Base-by-base conservation (phyloP, 2,113 vertebrate species). In the Otus sunia region DNA sequence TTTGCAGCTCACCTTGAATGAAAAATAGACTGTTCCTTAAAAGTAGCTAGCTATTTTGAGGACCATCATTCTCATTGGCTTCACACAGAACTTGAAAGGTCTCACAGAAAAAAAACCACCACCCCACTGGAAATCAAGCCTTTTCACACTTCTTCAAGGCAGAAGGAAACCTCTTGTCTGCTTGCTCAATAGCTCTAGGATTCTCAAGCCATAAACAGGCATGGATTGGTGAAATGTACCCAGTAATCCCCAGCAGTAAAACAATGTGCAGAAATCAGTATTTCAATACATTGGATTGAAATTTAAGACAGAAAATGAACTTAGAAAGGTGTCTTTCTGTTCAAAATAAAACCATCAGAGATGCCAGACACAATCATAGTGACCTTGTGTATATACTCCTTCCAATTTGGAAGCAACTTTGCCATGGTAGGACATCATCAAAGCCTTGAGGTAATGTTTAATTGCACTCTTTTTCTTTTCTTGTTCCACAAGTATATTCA, bases 361-460 rank as follows among this genome's bases (percentile, higher is more conserved):
- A 74, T 90, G 20, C 68, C 66, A 88, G 39, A 26, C 52, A 72
- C 78, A 66, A 34, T 63, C 41, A 30, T 49, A n/a, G 67, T 76
- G 71, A 93, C 76, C 75, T 92, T 1, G 2, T 60, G 14, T 84
- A 60, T 80, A 59, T 2, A 34, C 12, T 62, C 29, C 56, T 78
- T 85, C 47, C 78, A 90, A 43, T 93, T 62, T 95, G 86, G 79
- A 95, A 88, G 76, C 74, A 96, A 68, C 69, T 88, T 83, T 87
- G 84, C 74, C 63, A 43, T 37, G 41, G 43, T 81, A 69, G 62
- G 30, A 45, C 39, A 16, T 79, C 56, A 86, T 84, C 90, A 96
- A 95, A 97, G 71, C 81, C 63, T 92, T 69, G 74, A 95, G 85
- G 92, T 96, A 96, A 95, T 88, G 73, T 85, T 49, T 83, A 92